These are phyloP conservation scores for Alexandromys fortis DNA, from an alignment of 2,113 vertebrate species.

Conservation along the genomic window DNA sequence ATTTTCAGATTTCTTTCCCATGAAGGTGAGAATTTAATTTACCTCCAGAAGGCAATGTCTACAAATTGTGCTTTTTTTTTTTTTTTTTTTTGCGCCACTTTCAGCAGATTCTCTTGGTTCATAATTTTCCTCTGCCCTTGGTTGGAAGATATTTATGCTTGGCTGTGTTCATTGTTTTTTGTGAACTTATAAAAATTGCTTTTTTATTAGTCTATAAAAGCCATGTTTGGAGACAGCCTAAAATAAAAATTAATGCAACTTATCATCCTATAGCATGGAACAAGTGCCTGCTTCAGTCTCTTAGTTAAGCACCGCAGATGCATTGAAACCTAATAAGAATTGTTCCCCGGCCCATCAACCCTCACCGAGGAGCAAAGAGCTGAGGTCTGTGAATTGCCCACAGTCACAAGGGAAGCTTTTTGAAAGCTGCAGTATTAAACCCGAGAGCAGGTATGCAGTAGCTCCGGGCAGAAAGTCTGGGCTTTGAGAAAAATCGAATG, in stretches of 20 bases:
- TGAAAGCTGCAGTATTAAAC: constrained; percentile 53
- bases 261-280: constrained; percentile 75
- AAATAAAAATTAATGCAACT: constrained; percentile 82
- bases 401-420: constrained; percentile 27
- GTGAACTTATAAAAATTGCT: constrained; percentile 79
- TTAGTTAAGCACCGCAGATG: constrained; percentile 73
- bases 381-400: constrained; percentile 66
- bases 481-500: constrained; percentile 40
- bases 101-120: constrained; percentile 48
- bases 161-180: constrained; percentile 69
- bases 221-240: constrained; percentile 77
- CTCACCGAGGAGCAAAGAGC: constrained; percentile 59
- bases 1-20: background rate
- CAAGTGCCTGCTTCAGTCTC: constrained; percentile 54
- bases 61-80: background rate
- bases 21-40: constrained; percentile 48
- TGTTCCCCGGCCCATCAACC: constrained; percentile 66
- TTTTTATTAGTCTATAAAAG: constrained; percentile 81
- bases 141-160: constrained; percentile 71
- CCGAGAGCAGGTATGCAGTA: background rate
- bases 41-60: constrained; percentile 35
- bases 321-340: constrained; percentile 78
- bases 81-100: constrained; percentile 49
- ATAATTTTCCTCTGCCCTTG: constrained; percentile 68
- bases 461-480: background rate